These are phyloP conservation scores for Phenganax stokvisi DNA, from an alignment of 92 coral and sea anemone species.

Conservation along the genomic window DNA sequence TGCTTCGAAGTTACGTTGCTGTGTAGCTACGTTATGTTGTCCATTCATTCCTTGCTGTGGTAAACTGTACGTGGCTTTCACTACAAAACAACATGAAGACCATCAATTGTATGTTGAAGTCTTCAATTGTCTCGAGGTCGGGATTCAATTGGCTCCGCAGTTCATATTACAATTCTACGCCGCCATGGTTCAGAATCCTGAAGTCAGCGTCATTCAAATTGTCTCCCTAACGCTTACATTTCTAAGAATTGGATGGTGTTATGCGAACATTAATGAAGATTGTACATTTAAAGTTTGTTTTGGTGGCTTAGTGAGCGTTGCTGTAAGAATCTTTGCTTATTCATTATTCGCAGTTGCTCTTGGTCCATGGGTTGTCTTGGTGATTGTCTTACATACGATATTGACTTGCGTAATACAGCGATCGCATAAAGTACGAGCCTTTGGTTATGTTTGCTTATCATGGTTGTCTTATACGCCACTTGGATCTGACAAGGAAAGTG, in stretches of 20 bases:
- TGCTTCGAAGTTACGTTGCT: constrained; percentile 17
- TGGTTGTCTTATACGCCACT: constrained; percentile 46
- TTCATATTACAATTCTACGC: constrained; percentile 55
- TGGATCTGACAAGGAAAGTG: constrained; percentile 34
- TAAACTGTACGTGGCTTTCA: constrained; percentile 18
- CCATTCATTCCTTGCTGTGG: constrained; percentile 36
- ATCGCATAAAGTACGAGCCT: constrained; percentile 23
- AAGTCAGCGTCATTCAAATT: constrained; percentile 47
- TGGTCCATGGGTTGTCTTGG: constrained; percentile 49
- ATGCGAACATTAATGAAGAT: constrained; percentile 38
- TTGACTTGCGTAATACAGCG: constrained; percentile 31
- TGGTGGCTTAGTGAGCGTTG: constrained; percentile 37
- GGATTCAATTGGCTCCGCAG: constrained; percentile 52
- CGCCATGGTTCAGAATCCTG: constrained; percentile 38
- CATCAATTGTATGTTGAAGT: constrained; percentile 31
- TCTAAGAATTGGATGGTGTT: constrained; percentile 45
- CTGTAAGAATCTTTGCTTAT: constrained; percentile 48
- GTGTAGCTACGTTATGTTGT: constrained; percentile 17
- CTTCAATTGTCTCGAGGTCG: constrained; percentile 41
- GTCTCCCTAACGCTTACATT: constrained; percentile 47
- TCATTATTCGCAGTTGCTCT: constrained; percentile 46
- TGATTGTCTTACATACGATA: constrained; percentile 35
- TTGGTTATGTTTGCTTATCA: constrained; percentile 37
- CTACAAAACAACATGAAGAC: constrained; percentile 33
- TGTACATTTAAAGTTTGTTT: constrained; percentile 30